Conservation (phyloP, 2,888 invertebrate species). For the Heliconius sara region DNA sequence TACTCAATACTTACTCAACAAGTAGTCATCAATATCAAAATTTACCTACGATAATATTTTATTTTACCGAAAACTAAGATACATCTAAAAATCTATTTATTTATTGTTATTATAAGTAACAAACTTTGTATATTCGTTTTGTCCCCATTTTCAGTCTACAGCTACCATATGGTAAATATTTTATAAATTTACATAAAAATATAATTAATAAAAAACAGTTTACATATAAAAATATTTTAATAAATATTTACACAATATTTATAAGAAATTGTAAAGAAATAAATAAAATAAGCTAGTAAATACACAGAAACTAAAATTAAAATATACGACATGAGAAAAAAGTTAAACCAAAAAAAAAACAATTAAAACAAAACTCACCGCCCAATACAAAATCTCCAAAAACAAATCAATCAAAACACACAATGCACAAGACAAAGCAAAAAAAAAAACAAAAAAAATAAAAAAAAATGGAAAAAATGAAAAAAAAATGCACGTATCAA, state of each 20-base stretch:
- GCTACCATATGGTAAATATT: neutral
- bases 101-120: no score
- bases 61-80: no score
- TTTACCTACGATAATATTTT: no score
- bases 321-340: no score
- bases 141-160: no score
- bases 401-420: neutral
- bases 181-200: neutral
- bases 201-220: neutral
- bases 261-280: neutral
- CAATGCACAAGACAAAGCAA: neutral
- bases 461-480: conserved; percentile 42
- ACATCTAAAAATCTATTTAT: no score
- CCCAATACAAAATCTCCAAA: neutral
- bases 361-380: neutral
- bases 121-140: no score
- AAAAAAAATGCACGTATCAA: neutral
- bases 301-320: no score
- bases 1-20: no score
- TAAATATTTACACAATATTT: neutral
- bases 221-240: neutral
- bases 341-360: neutral
- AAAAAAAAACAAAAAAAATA: conserved; percentile 14
- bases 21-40: no score
- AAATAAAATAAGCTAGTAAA: neutral